Conservation (phyloP, 2,888 invertebrate species). For the Calameuta filiformis region DNA sequence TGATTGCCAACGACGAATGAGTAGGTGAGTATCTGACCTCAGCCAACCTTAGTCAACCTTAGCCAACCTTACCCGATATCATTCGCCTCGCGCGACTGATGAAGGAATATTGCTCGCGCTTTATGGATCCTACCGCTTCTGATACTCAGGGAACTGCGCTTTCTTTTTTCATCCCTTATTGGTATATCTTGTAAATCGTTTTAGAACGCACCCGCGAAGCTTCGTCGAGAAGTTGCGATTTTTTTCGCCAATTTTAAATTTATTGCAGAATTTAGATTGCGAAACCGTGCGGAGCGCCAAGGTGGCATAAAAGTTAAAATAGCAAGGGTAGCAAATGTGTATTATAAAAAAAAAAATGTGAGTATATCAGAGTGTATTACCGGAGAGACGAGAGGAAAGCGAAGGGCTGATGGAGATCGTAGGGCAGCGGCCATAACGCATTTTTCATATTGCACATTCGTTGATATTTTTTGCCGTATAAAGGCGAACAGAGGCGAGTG, state of each 20-base stretch:
- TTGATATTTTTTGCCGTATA: conserved; percentile 46
- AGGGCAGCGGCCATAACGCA: conserved; percentile 53
- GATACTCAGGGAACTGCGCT: background rate
- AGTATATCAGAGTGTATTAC: background rate
- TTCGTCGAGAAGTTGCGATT: background rate
- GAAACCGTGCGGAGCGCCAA: background rate
- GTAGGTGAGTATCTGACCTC: conserved; percentile 32
- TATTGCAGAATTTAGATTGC: background rate
- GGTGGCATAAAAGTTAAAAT: background rate
- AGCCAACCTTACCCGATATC: background rate
- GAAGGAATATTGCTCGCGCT: conserved; percentile 59
- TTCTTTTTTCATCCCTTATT: background rate
- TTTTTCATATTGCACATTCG: conserved; percentile 60
- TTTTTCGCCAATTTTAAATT: background rate
- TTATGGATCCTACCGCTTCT: conserved; percentile 39
- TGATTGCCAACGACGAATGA: conserved; percentile 49
- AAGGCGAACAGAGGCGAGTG: background rate
- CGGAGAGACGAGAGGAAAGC: background rate
- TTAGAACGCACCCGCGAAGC: background rate
- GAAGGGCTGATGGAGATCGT: background rate
- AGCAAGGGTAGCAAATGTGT: background rate
- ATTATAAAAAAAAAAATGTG: background rate
- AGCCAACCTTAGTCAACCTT: background rate
- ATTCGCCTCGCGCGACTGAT: conserved; percentile 36
- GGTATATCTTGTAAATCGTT: background rate